phyloP scores from a whole-genome alignment of 2,797 vertebrate genomes.

The Sphenopsis melanotis region DNA sequence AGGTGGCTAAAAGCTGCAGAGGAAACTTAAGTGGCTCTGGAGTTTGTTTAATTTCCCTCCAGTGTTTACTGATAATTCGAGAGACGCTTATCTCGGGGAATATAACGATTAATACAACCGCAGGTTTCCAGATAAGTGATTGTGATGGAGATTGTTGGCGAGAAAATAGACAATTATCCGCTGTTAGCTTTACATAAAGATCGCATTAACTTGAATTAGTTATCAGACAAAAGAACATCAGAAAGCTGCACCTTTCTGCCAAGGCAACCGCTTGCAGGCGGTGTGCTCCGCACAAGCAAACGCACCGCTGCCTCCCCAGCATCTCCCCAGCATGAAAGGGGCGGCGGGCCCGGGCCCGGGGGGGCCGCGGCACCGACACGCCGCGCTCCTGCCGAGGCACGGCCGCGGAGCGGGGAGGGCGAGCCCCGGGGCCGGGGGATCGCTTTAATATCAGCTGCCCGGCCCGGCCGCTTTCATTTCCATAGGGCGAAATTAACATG shows the following conservation, averaged over 20 bases:
- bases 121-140: constrained; percentile 84
- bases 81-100: constrained; percentile 72
- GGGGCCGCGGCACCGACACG: not conserved
- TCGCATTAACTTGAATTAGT: constrained; percentile 87
- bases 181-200: constrained; percentile 85
- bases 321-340: not conserved
- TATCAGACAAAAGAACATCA: constrained; percentile 82
- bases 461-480: not conserved
- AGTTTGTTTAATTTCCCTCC: constrained; percentile 54
- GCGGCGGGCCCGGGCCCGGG: not conserved
- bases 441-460: constrained; percentile 35
- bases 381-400: not conserved
- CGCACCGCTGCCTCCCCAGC: constrained; percentile 17
- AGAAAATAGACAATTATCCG: constrained; percentile 87
- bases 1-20: not conserved
- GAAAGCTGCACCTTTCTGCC: constrained; percentile 74
- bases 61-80: constrained; percentile 66
- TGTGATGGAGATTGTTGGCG: constrained; percentile 83
- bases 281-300: constrained; percentile 16
- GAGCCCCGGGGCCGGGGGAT: not conserved
- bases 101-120: constrained; percentile 82
- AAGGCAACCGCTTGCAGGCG: constrained; percentile 63
- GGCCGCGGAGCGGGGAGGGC: not conserved
- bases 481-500: constrained; percentile 6
- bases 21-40: constrained; percentile 14